These are phyloP conservation scores for Eriosoma lanigerum DNA, from an alignment of 1,140 invertebrate species.

Conservation along the genomic window DNA sequence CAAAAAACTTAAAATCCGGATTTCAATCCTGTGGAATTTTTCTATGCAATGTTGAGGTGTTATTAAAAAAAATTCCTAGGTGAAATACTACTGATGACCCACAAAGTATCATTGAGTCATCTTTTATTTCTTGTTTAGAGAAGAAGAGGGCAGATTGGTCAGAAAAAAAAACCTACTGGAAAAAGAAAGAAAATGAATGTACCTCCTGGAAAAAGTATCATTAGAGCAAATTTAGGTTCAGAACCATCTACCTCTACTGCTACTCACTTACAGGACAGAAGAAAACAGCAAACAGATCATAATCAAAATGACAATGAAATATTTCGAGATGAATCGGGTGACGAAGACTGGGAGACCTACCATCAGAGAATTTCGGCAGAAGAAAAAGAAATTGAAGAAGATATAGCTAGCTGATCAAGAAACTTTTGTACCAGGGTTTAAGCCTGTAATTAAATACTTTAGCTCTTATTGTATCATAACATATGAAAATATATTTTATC, in stretches of 20 bases:
- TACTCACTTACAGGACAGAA: neutral
- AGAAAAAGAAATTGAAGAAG: constrained; percentile 3
- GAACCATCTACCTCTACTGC: neutral
- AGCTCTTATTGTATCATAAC: constrained; percentile 9
- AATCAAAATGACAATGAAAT: too few species aligned
- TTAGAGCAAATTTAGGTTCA: neutral
- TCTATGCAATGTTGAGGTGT: too few species aligned
- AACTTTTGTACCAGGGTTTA: neutral
- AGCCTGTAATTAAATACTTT: neutral
- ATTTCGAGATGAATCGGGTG: neutral
- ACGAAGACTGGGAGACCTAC: neutral
- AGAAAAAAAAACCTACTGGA: neutral
- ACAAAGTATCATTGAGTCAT: too few species aligned
- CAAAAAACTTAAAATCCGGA: too few species aligned
- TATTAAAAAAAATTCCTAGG: too few species aligned
- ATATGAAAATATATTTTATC: constrained; percentile 7
- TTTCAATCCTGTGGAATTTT: too few species aligned
- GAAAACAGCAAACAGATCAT: too few species aligned
- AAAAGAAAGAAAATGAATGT: constrained; percentile 36
- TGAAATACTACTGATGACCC: too few species aligned
- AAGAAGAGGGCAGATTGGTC: neutral
- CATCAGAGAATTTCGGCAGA: neutral
- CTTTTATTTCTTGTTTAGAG: too few species aligned
- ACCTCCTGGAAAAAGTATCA: constrained; percentile 28
- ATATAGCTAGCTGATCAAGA: neutral